Conservation (phyloP, 2,888 invertebrate genomes). For the Hyppa rectilinea region DNA sequence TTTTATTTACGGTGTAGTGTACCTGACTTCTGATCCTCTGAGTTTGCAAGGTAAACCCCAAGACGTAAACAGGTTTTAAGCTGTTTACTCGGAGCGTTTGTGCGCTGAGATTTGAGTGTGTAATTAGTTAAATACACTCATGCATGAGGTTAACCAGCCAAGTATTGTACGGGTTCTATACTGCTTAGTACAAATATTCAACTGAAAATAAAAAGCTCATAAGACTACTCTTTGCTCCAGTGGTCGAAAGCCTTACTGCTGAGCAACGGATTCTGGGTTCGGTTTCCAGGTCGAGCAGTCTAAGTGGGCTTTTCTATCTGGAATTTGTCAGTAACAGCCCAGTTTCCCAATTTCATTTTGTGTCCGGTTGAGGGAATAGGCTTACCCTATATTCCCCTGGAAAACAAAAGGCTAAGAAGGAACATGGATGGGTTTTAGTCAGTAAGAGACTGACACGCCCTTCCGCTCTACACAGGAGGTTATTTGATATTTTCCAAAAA, state of each 20-base stretch:
- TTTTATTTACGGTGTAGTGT: not conserved
- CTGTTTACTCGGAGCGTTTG: conserved; percentile 37
- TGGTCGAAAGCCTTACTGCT: not conserved
- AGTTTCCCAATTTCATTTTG: not conserved
- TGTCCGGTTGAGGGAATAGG: not conserved
- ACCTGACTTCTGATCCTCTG: conserved; percentile 13
- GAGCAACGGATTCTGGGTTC: not conserved
- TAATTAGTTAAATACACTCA: conserved; percentile 25
- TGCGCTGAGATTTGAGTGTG: conserved; percentile 16
- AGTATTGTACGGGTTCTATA: too few species aligned
- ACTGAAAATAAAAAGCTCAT: not conserved
- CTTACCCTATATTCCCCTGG: too few species aligned
- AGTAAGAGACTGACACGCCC: too few species aligned
- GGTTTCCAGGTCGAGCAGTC: too few species aligned
- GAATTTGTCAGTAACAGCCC: not conserved
- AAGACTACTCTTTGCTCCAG: not conserved
- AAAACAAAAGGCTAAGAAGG: too few species aligned
- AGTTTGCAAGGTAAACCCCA: conserved; percentile 18
- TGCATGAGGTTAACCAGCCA: not conserved
- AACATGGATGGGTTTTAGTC: too few species aligned
- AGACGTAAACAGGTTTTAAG: conserved; percentile 9
- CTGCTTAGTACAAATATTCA: conserved; percentile 17
- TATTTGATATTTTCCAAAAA: too few species aligned
- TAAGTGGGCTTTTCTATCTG: too few species aligned
- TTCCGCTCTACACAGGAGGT: too few species aligned